phyloP scores from a whole-genome alignment of 2,113 vertebrate species.

The Grammomys surdaster region DNA sequence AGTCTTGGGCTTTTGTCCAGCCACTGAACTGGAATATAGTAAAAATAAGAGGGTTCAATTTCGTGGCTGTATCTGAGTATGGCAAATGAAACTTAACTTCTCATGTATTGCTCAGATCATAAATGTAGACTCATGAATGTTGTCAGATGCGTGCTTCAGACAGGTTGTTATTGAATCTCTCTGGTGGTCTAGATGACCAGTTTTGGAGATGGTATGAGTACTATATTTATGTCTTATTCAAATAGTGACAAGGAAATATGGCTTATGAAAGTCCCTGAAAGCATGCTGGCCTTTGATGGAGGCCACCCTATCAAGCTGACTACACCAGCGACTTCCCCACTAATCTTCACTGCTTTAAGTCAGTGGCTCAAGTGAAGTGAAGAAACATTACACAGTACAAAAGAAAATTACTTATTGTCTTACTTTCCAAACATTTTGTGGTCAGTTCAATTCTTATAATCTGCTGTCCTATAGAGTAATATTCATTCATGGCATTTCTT shows the following conservation, averaged over 20 bases:
- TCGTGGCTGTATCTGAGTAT: neutral
- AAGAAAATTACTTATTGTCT: conserved; percentile 47
- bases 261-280: neutral
- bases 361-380: neutral
- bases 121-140: neutral
- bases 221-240: neutral
- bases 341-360: neutral
- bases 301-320: neutral
- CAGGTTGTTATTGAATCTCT: neutral
- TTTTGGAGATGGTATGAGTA: neutral
- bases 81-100: neutral
- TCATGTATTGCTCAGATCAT: neutral
- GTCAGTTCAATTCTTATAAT: conserved; percentile 60
- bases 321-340: neutral
- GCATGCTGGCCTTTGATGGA: neutral
- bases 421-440: conserved; percentile 14
- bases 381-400: neutral
- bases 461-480: neutral
- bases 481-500: neutral
- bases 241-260: neutral
- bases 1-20: neutral
- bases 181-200: neutral
- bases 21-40: neutral
- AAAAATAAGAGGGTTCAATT: neutral
- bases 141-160: neutral